These are phyloP conservation scores for Alectoris magna DNA, from an alignment of 2,797 vertebrate species.

Conservation along the genomic window DNA sequence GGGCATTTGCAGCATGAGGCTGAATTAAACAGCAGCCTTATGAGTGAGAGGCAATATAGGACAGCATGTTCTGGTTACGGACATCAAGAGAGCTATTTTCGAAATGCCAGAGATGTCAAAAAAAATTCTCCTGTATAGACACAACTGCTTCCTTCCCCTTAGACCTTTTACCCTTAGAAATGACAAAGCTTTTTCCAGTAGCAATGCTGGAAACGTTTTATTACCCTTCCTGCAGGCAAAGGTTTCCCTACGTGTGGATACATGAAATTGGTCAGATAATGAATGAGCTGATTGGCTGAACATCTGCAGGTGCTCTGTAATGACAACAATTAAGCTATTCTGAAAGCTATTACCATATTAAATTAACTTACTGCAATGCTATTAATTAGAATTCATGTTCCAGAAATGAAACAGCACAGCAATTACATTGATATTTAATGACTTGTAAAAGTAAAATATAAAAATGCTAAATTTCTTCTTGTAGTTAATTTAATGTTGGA, in stretches of 20 bases:
- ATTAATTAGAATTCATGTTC: constrained; percentile 66
- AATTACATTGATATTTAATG: constrained; percentile 58
- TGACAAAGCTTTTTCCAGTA: neutral
- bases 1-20: neutral
- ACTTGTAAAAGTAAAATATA: constrained; percentile 48
- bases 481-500: constrained; percentile 47
- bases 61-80: neutral
- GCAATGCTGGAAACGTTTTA: neutral
- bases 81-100: neutral
- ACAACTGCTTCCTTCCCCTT: neutral
- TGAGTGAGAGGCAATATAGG: neutral
- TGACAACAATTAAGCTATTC: constrained; percentile 72
- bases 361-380: constrained; percentile 44
- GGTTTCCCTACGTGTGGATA: neutral
- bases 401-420: constrained; percentile 33
- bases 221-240: neutral
- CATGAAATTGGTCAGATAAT: constrained; percentile 46
- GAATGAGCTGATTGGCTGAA: constrained; percentile 35
- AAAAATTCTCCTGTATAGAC: neutral
- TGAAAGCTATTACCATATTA: constrained; percentile 64
- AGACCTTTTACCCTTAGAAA: neutral
- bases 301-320: constrained; percentile 63
- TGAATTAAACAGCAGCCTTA: neutral
- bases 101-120: constrained; percentile 6
- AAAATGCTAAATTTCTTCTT: constrained; percentile 24